Conservation (phyloP, 2,797 vertebrate species). For the Megalops cyprinoides region DNA sequence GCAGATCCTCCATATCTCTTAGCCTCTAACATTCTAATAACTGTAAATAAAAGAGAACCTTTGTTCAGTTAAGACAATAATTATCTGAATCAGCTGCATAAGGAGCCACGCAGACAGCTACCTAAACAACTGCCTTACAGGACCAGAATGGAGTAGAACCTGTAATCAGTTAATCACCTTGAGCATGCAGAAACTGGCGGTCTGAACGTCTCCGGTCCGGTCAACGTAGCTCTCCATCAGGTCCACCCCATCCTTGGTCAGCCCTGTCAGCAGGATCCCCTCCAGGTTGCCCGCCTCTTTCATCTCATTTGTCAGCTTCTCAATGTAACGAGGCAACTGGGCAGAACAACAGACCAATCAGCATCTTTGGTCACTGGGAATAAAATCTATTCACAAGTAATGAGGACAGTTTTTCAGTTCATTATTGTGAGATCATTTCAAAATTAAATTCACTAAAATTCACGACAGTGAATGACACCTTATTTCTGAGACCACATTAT, state of each 20-base stretch:
- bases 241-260: slow-evolving; percentile 97
- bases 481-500: too few species aligned
- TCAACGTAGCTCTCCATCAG: slow-evolving; percentile 98
- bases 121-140: background rate
- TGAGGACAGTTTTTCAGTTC: too few species aligned
- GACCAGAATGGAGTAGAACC: background rate
- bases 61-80: background rate
- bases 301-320: slow-evolving; percentile 95
- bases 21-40: background rate
- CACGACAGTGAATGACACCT: too few species aligned
- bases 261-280: slow-evolving; percentile 92
- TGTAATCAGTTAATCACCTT: slow-evolving; percentile 73
- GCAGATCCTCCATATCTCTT: background rate
- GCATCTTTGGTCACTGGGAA: background rate
- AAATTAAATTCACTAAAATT: too few species aligned
- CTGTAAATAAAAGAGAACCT: slow-evolving; percentile 1
- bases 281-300: slow-evolving; percentile 96
- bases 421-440: too few species aligned
- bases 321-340: slow-evolving; percentile 93
- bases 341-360: slow-evolving; percentile 18
- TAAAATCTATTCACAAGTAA: slow-evolving; percentile 3
- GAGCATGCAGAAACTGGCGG: slow-evolving; percentile 97
- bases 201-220: slow-evolving; percentile 97
- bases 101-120: background rate
- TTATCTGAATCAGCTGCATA: background rate